phyloP scores from a whole-genome alignment of 2,113 vertebrate species.

The Corythornis cristatus region DNA sequence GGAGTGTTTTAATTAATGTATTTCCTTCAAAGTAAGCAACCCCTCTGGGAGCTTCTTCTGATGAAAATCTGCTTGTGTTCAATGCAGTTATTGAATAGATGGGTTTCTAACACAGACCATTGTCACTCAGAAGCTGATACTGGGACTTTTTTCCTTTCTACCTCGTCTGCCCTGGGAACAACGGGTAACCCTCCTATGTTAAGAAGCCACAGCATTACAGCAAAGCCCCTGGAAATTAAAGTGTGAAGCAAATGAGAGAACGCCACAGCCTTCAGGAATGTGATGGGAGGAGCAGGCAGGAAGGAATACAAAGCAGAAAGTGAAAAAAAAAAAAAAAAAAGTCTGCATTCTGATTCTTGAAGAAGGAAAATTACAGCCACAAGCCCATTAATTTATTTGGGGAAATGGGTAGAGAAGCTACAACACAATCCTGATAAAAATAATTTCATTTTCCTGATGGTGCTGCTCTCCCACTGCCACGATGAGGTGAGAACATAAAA shows the following conservation, averaged over 20 bases:
- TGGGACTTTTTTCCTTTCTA: background rate
- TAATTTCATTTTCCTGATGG: background rate
- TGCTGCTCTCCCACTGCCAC: background rate
- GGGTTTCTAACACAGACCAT: background rate
- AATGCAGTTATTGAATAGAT: background rate
- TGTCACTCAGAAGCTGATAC: background rate
- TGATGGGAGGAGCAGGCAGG: background rate
- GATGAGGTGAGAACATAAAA: background rate
- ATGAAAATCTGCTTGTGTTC: constrained; percentile 38
- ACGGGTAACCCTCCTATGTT: background rate
- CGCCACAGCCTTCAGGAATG: background rate
- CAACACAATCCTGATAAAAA: background rate
- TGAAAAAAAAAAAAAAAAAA: background rate
- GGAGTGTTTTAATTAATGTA: constrained; percentile 58
- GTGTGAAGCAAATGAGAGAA: background rate
- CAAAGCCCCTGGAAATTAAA: background rate
- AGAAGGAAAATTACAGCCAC: background rate
- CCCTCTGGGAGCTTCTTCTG: constrained; percentile 10
- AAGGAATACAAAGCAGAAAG: background rate
- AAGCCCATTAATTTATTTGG: background rate
- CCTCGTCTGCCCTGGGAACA: background rate
- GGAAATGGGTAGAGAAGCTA: background rate
- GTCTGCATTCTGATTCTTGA: background rate
- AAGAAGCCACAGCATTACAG: background rate
- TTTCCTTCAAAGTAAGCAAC: constrained; percentile 36